These are phyloP conservation scores for Anthophora plumipes DNA, from an alignment of 2,888 invertebrate genomes.

Conservation along the genomic window DNA sequence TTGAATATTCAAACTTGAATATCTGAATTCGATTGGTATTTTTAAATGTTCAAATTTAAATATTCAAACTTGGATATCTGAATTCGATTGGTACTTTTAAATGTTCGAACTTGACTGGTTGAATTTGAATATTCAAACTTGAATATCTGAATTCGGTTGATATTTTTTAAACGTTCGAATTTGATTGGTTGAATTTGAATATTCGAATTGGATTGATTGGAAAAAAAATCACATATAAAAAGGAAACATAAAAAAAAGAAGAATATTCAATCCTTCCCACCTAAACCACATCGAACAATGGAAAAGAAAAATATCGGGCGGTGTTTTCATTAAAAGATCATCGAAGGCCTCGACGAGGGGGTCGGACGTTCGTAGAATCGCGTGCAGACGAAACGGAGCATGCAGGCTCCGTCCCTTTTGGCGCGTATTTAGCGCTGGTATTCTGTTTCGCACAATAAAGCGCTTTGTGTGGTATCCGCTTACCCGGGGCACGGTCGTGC, in stretches of 20 bases:
- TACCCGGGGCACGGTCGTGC: conserved; percentile 78
- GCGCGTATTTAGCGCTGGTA: conserved; percentile 80
- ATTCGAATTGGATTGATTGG: no score
- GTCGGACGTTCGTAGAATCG: conserved; percentile 59
- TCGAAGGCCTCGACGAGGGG: conserved; percentile 8
- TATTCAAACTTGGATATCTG: no score
- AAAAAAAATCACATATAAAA: no score
- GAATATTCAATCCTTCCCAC: background rate
- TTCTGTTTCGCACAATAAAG: conserved; percentile 83
- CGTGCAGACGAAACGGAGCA: conserved; percentile 46
- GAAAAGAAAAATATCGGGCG: background rate
- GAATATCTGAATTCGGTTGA: no score
- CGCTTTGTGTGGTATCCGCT: conserved; percentile 83
- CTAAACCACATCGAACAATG: background rate
- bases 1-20: no score
- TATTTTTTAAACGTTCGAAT: no score
- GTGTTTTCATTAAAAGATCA: conserved; percentile 51
- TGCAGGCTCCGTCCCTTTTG: conserved; percentile 70
- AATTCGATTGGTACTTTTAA: no score
- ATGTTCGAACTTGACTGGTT: no score
- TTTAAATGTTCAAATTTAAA: no score
- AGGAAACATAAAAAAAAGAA: no score
- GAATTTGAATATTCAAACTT: background rate
- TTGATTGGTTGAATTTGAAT: no score
- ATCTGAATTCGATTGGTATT: no score